These are phyloP conservation scores for Erebia aethiops DNA, from an alignment of 2,888 invertebrate genomes.

Conservation along the genomic window DNA sequence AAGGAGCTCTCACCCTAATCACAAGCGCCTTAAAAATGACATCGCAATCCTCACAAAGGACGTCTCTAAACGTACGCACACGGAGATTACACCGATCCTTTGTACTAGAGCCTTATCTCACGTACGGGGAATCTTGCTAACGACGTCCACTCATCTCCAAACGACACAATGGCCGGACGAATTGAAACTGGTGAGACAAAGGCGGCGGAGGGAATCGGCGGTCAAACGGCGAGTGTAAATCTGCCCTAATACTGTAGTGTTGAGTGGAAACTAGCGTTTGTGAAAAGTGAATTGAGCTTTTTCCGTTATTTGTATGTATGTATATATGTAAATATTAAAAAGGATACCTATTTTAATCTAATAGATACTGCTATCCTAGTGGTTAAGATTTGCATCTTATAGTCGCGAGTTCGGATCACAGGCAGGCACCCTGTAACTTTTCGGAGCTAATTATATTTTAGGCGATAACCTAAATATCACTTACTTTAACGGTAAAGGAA, in stretches of 20 bases:
- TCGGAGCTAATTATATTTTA: no score
- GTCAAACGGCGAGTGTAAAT: conserved; percentile 61
- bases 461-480: no score
- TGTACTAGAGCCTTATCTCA: conserved; percentile 74
- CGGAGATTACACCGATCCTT: conserved; percentile 72
- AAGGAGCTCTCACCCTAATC: conserved; percentile 19
- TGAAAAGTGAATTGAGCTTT: not conserved
- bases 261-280: conserved; percentile 5
- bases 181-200: conserved; percentile 79
- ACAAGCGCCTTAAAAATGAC: conserved; percentile 45
- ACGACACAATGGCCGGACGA: conserved; percentile 72
- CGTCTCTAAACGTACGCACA: conserved; percentile 57
- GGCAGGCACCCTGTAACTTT: no score
- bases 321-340: no score
- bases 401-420: no score
- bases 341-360: no score
- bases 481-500: no score
- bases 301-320: not conserved
- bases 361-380: no score
- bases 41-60: conserved; percentile 46
- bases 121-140: conserved; percentile 66
- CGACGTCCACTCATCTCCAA: conserved; percentile 77
- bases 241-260: conserved; percentile 49
- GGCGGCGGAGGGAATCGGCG: conserved; percentile 58
- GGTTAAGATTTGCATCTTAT: no score